Conservation (phyloP, 2,113 vertebrate genomes). For the Nycticebus coucang region DNA sequence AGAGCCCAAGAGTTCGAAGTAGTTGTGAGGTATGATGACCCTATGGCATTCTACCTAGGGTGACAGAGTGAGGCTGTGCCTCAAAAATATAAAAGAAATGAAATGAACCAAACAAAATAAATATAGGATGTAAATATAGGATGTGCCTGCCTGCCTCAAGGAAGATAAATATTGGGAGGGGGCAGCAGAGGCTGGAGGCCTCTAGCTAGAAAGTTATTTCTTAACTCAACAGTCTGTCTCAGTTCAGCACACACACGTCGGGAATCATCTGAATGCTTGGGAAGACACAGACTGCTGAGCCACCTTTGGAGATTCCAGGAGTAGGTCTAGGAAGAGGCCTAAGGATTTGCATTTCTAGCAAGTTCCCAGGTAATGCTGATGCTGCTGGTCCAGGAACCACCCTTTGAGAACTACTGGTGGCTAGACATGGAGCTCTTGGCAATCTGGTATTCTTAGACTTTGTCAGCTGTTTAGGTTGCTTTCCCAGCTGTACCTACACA, state of each 20-base stretch:
- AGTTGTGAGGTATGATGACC: no score
- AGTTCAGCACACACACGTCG: not conserved
- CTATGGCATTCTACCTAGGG: no score
- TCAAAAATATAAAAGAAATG: no score
- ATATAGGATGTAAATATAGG: not conserved
- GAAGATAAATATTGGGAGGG: not conserved
- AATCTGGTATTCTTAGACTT: not conserved
- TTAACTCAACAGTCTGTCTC: not conserved
- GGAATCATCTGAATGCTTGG: not conserved
- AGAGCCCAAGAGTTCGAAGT: no score
- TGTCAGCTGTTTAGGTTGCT: not conserved
- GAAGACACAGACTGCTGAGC: not conserved
- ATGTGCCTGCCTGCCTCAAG: not conserved
- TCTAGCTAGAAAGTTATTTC: not conserved
- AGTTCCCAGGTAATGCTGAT: not conserved
- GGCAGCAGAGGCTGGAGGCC: not conserved
- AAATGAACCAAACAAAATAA: not conserved
- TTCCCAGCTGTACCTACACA: not conserved
- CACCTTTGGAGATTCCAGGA: not conserved
- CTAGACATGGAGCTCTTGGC: not conserved
- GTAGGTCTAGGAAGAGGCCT: not conserved
- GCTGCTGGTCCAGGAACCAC: not conserved
- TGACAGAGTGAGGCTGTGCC: no score
- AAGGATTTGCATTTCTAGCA: not conserved
- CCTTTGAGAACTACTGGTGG: not conserved